Percentiles rank a stretch among this genome's conserved stretches.
Evolutionary conservation across 2,888 invertebrate genomes (phyloP).

Genomic region (Alitta virens): DNA sequence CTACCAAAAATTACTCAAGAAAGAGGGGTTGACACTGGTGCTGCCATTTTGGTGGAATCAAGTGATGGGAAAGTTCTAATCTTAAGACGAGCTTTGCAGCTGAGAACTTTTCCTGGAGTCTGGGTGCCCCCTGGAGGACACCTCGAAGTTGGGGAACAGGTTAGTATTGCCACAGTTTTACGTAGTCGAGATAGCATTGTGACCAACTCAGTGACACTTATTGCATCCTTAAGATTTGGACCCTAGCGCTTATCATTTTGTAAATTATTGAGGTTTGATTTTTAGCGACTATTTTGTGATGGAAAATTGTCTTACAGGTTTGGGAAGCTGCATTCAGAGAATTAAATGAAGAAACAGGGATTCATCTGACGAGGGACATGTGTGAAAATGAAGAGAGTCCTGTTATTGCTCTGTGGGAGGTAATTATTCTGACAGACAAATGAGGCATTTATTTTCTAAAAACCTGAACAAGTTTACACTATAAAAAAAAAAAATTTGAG

Average conservation of each 20-base stretch:
- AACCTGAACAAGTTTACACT: background rate
- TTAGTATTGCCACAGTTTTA: too few relatives aligned
- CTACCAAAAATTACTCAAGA: conserved; percentile 34
- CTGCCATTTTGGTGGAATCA: conserved; percentile 55
- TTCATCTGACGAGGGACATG: conserved; percentile 39
- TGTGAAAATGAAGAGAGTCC: conserved; percentile 21
- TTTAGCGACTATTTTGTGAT: too few relatives aligned
- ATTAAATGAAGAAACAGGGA: conserved; percentile 57
- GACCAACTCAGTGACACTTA: too few relatives aligned
- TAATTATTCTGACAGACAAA: background rate
- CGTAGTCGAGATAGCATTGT: too few relatives aligned
- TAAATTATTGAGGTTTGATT: too few relatives aligned
- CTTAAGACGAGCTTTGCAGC: conserved; percentile 53
- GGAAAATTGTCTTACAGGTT: conserved; percentile 47
- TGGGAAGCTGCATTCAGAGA: conserved; percentile 55
- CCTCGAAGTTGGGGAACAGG: conserved; percentile 46
- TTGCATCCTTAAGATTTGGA: too few relatives aligned
- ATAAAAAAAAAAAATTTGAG: background rate
- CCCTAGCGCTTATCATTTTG: too few relatives aligned
- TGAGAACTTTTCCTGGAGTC: conserved; percentile 57
- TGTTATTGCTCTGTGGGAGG: conserved; percentile 23
- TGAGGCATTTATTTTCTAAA: background rate
- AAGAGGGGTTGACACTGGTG: conserved; percentile 52
- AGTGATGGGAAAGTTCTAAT: conserved; percentile 55
- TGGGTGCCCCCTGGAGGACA: conserved; percentile 60